Evolutionary conservation across 2,888 invertebrate species (phyloP).

Genomic region (Parnassius smintheus): DNA sequence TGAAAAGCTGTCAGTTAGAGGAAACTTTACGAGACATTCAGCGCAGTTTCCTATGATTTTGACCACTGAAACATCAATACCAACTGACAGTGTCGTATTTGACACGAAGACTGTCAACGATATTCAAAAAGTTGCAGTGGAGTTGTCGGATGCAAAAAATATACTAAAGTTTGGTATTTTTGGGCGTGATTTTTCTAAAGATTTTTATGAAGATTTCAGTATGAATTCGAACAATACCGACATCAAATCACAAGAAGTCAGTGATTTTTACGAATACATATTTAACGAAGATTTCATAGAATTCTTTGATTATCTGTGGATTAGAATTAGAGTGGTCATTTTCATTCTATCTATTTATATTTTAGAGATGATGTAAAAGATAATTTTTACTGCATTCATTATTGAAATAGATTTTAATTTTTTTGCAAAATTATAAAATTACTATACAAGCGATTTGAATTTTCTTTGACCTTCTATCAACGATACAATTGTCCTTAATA

Average conservation of each 20-base stretch:
- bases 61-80: conserved; percentile 35
- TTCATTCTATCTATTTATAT: conserved; percentile 68
- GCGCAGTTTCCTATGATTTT: conserved; percentile 53
- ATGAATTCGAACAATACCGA: conserved; percentile 31
- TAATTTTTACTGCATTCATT: too few relatives aligned
- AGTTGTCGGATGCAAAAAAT: conserved; percentile 41
- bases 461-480: too few relatives aligned
- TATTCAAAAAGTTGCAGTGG: conserved; percentile 40
- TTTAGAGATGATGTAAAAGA: conserved; percentile 69
- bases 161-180: conserved; percentile 54
- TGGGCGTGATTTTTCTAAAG: conserved; percentile 51
- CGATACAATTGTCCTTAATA: too few relatives aligned
- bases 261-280: conserved; percentile 48
- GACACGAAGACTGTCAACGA: conserved; percentile 32
- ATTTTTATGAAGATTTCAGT: conserved; percentile 34
- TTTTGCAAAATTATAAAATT: too few relatives aligned
- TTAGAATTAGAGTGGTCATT: conserved; percentile 58
- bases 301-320: conserved; percentile 71
- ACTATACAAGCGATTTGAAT: too few relatives aligned
- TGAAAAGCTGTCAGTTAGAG: conserved; percentile 49
- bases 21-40: conserved; percentile 47
- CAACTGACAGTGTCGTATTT: conserved; percentile 42
- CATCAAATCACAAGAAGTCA: conserved; percentile 33
- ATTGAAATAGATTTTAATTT: too few relatives aligned
- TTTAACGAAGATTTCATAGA: conserved; percentile 57